These are phyloP conservation scores for Tympanuchus pallidicinctus DNA, from an alignment of 2,113 vertebrate genomes.

Conservation along the genomic window DNA sequence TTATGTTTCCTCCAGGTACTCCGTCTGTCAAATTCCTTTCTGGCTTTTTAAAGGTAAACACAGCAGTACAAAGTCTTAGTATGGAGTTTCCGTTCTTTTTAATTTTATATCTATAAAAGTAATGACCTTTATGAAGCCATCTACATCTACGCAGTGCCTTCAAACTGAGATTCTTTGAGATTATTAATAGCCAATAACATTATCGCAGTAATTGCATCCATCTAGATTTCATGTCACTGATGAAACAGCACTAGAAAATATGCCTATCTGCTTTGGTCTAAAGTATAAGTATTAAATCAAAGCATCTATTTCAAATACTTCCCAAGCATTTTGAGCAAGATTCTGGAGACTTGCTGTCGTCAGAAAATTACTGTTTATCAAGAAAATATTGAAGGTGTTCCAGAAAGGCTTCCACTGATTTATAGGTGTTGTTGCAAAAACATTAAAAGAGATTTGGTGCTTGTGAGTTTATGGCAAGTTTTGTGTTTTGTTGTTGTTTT, in stretches of 20 bases:
- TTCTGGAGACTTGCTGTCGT: not conserved
- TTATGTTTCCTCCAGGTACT: slow-evolving; percentile 55
- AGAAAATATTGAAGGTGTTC: not conserved
- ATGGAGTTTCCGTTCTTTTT: slow-evolving; percentile 34
- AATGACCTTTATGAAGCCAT: slow-evolving; percentile 30
- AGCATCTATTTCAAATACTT: slow-evolving; percentile 4
- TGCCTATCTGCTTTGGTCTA: slow-evolving; percentile 6
- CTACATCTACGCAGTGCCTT: not conserved
- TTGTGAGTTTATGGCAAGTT: not conserved
- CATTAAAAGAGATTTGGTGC: not conserved
- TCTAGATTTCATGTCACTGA: not conserved
- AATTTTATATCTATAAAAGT: slow-evolving; percentile 39
- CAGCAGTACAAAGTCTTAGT: not conserved
- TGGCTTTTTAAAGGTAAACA: slow-evolving; percentile 24
- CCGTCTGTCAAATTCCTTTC: slow-evolving; percentile 48
- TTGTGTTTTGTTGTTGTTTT: not conserved
- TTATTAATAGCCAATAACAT: slow-evolving; percentile 35
- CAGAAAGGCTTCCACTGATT: not conserved
- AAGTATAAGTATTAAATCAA: slow-evolving; percentile 27
- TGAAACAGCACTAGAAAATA: not conserved
- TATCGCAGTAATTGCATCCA: slow-evolving; percentile 6
- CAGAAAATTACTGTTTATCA: slow-evolving; percentile 2
- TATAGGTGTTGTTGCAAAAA: slow-evolving; percentile 10
- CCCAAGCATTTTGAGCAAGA: slow-evolving; percentile 9
- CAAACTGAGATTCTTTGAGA: not conserved